Evolutionary conservation across 2,113 vertebrate genomes (phyloP), one percentile per base, ranked within the genome.

Genomic region (Cricetomys ansorgei): DNA sequence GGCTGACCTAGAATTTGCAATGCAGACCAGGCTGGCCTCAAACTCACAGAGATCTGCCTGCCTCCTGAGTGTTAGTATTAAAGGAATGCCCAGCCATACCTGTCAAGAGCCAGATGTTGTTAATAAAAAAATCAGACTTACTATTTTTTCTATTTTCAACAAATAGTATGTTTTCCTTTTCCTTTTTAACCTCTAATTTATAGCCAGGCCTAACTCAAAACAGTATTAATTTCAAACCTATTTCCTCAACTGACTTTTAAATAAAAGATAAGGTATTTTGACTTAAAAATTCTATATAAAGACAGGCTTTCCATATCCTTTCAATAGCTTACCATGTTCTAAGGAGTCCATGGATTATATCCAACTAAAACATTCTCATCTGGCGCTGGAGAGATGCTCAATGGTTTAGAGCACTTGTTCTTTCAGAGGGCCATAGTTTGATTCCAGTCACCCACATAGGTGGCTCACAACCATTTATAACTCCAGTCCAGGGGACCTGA

Each of bases 121-220:
- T 80, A 87, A 73, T 59, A 93, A 40, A 94, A 75, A 21, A 84
- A 62, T 89, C 23, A 50, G 5, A 77, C 11, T 48, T 86, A 92
- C 67, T 45, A 75, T 91, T 92, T 37, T 77, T 94, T 59, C 96
- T 91, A 1, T 84, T 93, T 89, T 85, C 86, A 86, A 92, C 34
- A 53, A 96, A 85, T 90, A 8, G 5, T 48, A 25, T 23, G 7
- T 70, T 96, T 96, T 94, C 19, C 72, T 85, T 91, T 91, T 94
- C 17, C 40, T 85, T 83, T 79, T 79, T 95, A 83, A 75, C 3
- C 6, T 93, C 43, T 83, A 48, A 76, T 9, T n/a, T 92, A 21
- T 81, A 84, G 27, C 37, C 77, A 83, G 65, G 76, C 48, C 37
- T 92, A 50, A 90, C 40, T 81, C 57, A 95, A 84, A 94, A 43